Conservation (phyloP, 2,888 invertebrate species). For the Macropis europaea region DNA sequence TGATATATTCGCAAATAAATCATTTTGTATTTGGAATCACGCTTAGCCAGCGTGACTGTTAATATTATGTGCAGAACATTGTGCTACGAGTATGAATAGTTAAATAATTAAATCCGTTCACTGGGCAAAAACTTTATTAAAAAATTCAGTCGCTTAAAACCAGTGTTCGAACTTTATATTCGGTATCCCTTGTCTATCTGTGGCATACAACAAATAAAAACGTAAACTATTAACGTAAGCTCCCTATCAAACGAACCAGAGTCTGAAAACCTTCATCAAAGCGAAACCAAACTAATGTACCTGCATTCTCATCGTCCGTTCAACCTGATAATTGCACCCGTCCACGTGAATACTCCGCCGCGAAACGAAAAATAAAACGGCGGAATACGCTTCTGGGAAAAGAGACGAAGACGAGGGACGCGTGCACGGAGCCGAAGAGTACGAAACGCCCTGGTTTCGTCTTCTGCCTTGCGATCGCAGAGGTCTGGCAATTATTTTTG, state of each 20-base stretch:
- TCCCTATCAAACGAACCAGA: neutral
- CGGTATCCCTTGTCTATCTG: no score
- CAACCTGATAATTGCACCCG: neutral
- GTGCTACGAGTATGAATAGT: no score
- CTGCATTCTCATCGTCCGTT: slow-evolving; percentile 16
- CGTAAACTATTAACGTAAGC: no score
- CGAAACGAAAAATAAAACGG: slow-evolving; percentile 19
- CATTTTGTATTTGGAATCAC: no score
- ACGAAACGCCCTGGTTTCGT: slow-evolving; percentile 40
- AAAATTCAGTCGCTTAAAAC: no score
- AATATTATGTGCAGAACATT: no score
- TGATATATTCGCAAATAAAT: no score
- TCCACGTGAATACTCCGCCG: slow-evolving; percentile 25
- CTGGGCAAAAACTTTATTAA: no score
- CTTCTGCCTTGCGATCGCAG: slow-evolving; percentile 34
- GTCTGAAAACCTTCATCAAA: neutral
- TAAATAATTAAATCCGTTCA: no score
- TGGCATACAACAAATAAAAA: neutral
- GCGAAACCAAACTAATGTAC: neutral
- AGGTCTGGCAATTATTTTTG: slow-evolving; percentile 56
- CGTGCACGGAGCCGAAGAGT: slow-evolving; percentile 24
- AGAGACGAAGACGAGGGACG: slow-evolving; percentile 21
- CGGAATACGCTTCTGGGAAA: neutral
- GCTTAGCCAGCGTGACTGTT: no score
- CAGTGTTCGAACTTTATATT: no score